A percentile compares a stretch with the other conserved stretches of the same genome.
phyloP scores from a whole-genome alignment of 2,113 vertebrate species.

The Phylloscopus whistleri region DNA sequence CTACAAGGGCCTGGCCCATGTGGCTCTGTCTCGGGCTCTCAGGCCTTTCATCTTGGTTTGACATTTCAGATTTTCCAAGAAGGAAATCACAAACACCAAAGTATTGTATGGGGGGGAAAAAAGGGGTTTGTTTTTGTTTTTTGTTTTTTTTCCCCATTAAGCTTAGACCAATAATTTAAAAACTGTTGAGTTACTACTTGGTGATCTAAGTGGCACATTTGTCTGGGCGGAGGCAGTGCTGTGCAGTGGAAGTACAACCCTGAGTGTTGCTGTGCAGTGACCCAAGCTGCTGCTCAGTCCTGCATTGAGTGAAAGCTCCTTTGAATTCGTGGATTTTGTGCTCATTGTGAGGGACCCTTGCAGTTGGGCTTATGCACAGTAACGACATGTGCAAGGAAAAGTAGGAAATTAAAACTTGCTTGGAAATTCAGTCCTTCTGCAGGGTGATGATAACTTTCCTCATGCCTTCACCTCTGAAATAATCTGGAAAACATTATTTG shows the following conservation, averaged over 20 bases:
- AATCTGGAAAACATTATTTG: not conserved
- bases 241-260: not conserved
- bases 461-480: not conserved
- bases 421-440: not conserved
- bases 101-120: not conserved
- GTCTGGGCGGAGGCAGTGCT: not conserved
- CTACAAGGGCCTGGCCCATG: rapidly evolving
- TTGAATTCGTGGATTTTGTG: not conserved
- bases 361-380: too few relatives aligned
- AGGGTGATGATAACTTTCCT: not conserved
- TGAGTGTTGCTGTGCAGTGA: rapidly evolving
- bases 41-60: not conserved
- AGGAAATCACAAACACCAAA: not conserved
- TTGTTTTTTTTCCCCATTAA: not conserved
- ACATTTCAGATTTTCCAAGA: not conserved
- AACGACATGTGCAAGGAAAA: not conserved
- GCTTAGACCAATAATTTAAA: not conserved
- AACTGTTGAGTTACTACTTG: not conserved
- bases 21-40: not conserved
- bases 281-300: not conserved
- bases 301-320: not conserved
- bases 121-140: too few relatives aligned
- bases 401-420: not conserved
- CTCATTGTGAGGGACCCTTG: not conserved
- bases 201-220: not conserved